Evolutionary conservation across 2,888 invertebrate species (phyloP).

Genomic region (Philhelius pedissequus): DNA sequence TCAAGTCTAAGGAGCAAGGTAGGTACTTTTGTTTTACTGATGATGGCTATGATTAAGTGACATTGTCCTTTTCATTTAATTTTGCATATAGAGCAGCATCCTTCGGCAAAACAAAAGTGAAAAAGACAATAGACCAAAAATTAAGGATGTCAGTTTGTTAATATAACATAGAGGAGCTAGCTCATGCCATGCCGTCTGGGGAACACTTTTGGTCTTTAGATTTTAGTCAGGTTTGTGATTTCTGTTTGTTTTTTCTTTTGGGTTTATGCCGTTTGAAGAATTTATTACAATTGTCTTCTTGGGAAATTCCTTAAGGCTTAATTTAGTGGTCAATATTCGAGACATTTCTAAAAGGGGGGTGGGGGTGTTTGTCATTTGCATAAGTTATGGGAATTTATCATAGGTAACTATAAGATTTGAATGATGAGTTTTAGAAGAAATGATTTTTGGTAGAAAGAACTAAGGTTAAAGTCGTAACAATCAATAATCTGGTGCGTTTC

Average conservation of each 20-base stretch:
- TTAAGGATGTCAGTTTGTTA: conserved; percentile 18
- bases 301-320: neutral
- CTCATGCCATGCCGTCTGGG: neutral
- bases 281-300: conserved; percentile 6
- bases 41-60: conserved; percentile 53
- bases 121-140: conserved; percentile 27
- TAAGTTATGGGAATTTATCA: too few relatives aligned
- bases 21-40: neutral
- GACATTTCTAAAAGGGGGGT: conserved; percentile 1
- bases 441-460: too few relatives aligned
- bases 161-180: neutral
- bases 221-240: neutral
- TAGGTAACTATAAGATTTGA: too few relatives aligned
- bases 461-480: too few relatives aligned
- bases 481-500: too few relatives aligned
- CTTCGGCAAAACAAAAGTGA: neutral
- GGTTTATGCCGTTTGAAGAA: conserved; percentile 20
- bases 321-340: conserved; percentile 14
- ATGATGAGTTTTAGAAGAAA: too few relatives aligned
- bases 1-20: neutral
- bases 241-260: neutral
- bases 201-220: neutral
- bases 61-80: conserved; percentile 43
- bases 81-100: conserved; percentile 28
- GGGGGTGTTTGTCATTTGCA: too few relatives aligned